Conservation (phyloP, 2,113 vertebrate species). For the Ovis canadensis region DNA sequence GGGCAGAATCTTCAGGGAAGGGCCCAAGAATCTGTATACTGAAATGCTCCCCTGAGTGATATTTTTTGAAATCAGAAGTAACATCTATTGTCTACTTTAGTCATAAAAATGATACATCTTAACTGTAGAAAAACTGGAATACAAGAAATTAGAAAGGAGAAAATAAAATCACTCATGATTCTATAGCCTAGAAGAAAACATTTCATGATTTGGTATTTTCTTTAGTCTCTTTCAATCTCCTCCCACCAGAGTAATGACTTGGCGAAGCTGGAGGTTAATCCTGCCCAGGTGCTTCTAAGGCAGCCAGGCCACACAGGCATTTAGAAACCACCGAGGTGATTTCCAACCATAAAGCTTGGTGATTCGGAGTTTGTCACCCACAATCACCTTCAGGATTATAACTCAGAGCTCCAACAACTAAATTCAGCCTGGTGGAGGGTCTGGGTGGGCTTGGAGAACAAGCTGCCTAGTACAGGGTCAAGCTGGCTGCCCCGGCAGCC, state of each 20-base stretch:
- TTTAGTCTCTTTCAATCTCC: not conserved
- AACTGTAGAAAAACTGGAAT: not conserved
- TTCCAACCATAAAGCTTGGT: not conserved
- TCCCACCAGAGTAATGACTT: not conserved
- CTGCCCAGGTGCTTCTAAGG: not conserved
- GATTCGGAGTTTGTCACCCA: not conserved
- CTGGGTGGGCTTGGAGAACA: not conserved
- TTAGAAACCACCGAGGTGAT: conserved; percentile 27
- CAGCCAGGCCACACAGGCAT: conserved; percentile 28
- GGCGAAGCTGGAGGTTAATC: not conserved
- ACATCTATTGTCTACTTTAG: not conserved
- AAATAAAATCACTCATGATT: not conserved
- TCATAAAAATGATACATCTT: not conserved
- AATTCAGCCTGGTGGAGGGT: not conserved
- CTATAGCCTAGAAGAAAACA: conserved; percentile 31
- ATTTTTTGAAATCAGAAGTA: conserved; percentile 3
- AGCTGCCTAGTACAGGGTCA: not conserved
- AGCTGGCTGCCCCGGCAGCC: not conserved
- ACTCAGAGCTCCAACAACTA: not conserved
- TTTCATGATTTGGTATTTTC: not conserved
- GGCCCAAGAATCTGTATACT: not conserved
- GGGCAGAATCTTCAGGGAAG: not conserved
- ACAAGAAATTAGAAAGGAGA: not conserved
- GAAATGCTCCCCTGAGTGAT: not conserved
- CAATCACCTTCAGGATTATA: not conserved